Evolutionary conservation across 2,888 invertebrate species (phyloP), one percentile per base, ranked within the genome.

Genomic region (Nomada lathburiana): DNA sequence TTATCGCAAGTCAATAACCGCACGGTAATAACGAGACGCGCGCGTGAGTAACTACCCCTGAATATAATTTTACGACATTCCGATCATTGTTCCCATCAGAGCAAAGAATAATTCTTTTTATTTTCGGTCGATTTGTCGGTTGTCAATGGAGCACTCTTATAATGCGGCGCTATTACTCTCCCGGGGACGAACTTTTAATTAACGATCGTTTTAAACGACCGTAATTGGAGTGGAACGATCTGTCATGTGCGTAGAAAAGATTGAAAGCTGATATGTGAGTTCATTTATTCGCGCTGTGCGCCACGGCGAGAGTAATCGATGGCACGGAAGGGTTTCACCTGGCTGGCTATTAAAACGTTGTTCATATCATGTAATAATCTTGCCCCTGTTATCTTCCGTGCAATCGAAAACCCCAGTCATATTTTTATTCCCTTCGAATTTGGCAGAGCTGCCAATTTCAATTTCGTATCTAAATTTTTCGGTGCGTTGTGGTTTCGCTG

Each of bases 211-310:
- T 76, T 68, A 79, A 85, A 79, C 78, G 70, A 62, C 57, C 70
- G 71, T 85, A 84, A 85, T 85, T 84, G 82, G 77, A 82, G 82
- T 76, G 78, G 74, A 79, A 76, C 84, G 73, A 84, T 80, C 79
- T 76, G 84, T 85, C 85, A 83, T 75, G 70, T 63, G 76, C 73
- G 72, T 75, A 76, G 71, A 75, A 82, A 73, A 70, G 77, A 84
- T 83, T 80, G 75, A 81, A 81, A 77, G 80, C 75, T 69, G 77
- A 83, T 81, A 83, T 72, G 80, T n/a, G 75, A 80, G 75, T 81
- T 73, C 68, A 77, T 72, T 80, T 74, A 67, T 78, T 73, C 57
- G 42, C 65, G 42, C 36, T 20, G 23, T 55, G 23, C 16, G 47
- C 59, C 47, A 55, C 16, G 36, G 47, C 18, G 62, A 69, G 44